Percentiles rank a stretch among this genome's conserved stretches.
phyloP scores from a whole-genome alignment of 2,888 invertebrate species.

The Oligia fasciuncula region DNA sequence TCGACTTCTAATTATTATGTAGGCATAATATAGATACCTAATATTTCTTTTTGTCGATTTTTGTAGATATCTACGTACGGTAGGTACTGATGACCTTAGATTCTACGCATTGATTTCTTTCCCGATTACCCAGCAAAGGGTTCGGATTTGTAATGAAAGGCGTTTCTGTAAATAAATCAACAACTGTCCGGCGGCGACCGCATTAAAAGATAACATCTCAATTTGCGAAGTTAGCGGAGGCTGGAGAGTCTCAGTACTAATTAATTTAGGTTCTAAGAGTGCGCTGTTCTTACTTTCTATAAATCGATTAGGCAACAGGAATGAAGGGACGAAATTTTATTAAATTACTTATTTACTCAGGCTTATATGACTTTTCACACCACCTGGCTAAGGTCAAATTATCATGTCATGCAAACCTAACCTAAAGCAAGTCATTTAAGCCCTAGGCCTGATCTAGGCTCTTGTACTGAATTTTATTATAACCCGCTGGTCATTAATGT shows the following conservation, averaged over 20 bases:
- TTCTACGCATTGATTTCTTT: neutral
- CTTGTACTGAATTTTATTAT: too few species aligned
- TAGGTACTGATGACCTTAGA: neutral
- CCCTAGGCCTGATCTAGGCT: too few species aligned
- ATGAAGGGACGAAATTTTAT: neutral
- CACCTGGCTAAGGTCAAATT: too few species aligned
- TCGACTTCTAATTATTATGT: neutral
- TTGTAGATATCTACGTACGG: neutral
- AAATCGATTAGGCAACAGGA: neutral
- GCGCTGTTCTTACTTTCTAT: constrained; percentile 12
- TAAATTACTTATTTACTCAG: neutral
- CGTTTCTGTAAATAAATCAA: constrained; percentile 71
- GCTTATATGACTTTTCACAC: neutral
- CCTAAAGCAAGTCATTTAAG: too few species aligned
- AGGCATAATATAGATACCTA: neutral
- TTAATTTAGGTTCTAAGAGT: constrained; percentile 77
- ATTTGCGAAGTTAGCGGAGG: constrained; percentile 80
- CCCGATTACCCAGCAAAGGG: constrained; percentile 36
- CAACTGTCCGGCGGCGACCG: constrained; percentile 69
- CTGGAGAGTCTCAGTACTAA: constrained; percentile 70
- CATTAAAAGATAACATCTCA: constrained; percentile 85
- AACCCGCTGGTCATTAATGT: too few species aligned
- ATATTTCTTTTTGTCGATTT: too few species aligned
- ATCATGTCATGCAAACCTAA: too few species aligned
- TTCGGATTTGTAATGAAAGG: constrained; percentile 54